Evolutionary conservation across 2,888 invertebrate genomes (phyloP).

Genomic region (Pyrochroa serraticornis): DNA sequence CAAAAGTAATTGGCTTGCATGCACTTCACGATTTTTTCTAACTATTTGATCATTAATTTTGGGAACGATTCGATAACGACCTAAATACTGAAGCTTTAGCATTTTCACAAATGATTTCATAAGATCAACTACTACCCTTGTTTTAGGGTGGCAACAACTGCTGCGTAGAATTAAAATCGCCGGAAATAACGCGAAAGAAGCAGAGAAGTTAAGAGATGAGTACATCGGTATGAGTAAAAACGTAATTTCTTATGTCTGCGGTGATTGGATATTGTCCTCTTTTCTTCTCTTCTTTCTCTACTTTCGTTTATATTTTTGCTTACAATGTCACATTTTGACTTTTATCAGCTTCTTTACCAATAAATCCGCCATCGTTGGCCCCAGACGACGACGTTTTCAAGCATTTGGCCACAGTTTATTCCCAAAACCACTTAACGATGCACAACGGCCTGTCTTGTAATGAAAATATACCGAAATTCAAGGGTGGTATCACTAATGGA

Average conservation of each 20-base stretch:
- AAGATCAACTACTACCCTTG: not conserved
- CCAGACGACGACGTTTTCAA: constrained; percentile 71
- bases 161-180: constrained; percentile 28
- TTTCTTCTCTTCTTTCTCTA: not conserved
- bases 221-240: constrained; percentile 36
- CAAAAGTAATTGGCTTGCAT: not conserved
- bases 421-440: constrained; percentile 66
- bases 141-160: constrained; percentile 40
- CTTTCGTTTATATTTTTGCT: not conserved
- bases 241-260: not conserved
- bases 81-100: no score
- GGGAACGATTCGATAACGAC: no score
- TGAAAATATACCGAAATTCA: constrained; percentile 51
- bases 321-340: constrained; percentile 11
- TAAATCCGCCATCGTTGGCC: constrained; percentile 57
- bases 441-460: constrained; percentile 59
- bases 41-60: no score
- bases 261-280: not conserved
- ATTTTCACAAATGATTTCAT: no score
- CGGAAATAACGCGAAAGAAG: constrained; percentile 20
- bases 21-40: not conserved
- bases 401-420: constrained; percentile 64
- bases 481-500: constrained; percentile 70
- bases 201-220: constrained; percentile 30
- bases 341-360: constrained; percentile 31